Base-by-base conservation (phyloP, 2,113 vertebrate species). In the Lates calcarifer region DNA sequence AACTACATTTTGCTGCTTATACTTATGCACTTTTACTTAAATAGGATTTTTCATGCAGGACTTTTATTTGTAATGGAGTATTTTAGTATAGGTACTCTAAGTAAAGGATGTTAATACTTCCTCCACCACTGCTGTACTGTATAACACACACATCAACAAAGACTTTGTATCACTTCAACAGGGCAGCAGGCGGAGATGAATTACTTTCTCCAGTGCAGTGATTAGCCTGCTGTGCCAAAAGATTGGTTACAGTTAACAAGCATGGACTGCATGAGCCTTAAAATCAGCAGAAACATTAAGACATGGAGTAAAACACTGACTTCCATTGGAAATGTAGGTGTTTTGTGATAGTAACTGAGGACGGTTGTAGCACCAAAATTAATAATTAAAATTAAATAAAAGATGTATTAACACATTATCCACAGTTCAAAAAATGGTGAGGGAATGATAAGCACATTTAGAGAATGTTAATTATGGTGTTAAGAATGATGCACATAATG, bases 181-280 rank as follows among this genome's bases (percentile, higher is more conserved):
- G 61, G 62, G 29, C 53, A 79, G 64, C 55, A 69, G 71, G 39
- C 20, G 5, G 71, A 66, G 28, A 69, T 61, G n/a, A 71, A 63
- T 79, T 29, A 18, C 56, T 68, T 18, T 57, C 70, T 67, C 43
- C 28, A 62, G 26, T 2, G 28, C 67, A 57, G 41, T 53, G 74
- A 69, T 49, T 43, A 62, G 12, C 49, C 49, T 37, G 70, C 43
- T 75, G 55, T 0, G 28, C 56, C 47, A 6, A 75, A 62, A 53
- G 45, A 74, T 1, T 69, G 39, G 22, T 47, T 61, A 18, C 11
- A 1, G 17, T 65, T 4, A 10, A 66, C 20, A 60, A 10, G 18
- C 8, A 68, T n/a, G 0, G 3, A 24, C 12, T 13, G 28, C 26
- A 35, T 45, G 26, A 57, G 29, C 20, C 4, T 2, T 10, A 39